Base-by-base conservation (phyloP, 1,140 invertebrate species). In the Himalopsyche phryganea region DNA sequence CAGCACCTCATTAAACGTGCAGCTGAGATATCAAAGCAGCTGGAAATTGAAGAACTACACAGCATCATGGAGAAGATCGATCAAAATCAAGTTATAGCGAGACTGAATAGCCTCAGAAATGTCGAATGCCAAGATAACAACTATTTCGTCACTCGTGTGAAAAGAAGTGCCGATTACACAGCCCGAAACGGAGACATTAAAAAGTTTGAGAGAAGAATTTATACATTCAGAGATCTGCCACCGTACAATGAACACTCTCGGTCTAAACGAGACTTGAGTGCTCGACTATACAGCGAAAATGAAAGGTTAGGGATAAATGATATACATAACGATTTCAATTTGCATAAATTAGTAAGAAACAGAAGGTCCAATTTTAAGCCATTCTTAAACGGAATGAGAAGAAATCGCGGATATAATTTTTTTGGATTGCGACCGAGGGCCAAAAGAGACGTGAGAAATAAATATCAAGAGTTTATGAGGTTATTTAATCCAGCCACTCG, bases 1-100 rank as follows among this genome's bases (percentile, higher is more conserved):
- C 72, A 73, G 41, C 69, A 70, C 14, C 64, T 79, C 0, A 63
- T 67, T 36, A 67, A 68, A 40, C 66, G 71, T 65, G 19, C 58
- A 1, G 53, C 20, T 1, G 49, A 68, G 7, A 64, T 60, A n/a
- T 35, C 50, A 15, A 32, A 51, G 17, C 61, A 55, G 17, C 42
- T 58, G 0, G 13, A 13, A 11, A 45, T 58, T 5, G 47, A 58
- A 59, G 51, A 59, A n/a, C 41, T 44, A 1, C 44, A 54, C 18
- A 57, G 7, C 7, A 19, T 53, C 7, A 42, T 44, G 9, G 54
- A 56, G 3, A 48, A 15, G 18, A 4, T 28, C 15, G 6, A 47
- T 23, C 32, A 36, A 47, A 35, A 48, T 6, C 1, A 35, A 18
- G 17, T 19, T n/a, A 47, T 47, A 6, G 36, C 47, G 28, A 20